These are phyloP conservation scores for Reticulitermes lucifugus DNA, from an alignment of 2,888 invertebrate genomes.

Conservation along the genomic window DNA sequence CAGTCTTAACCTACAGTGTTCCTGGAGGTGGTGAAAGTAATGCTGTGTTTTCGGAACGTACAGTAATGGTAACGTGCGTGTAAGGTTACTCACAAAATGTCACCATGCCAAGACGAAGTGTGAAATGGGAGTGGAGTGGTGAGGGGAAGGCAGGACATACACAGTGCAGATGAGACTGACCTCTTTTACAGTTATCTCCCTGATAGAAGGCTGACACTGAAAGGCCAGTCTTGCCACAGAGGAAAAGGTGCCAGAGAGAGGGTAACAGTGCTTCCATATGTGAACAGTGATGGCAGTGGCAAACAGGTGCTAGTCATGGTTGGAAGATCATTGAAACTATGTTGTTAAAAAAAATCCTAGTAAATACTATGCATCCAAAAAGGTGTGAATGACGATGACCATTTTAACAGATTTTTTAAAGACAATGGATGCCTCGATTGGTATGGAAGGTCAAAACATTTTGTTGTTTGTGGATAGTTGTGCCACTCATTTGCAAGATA, in stretches of 20 bases:
- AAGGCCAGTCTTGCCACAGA: slow-evolving; percentile 42
- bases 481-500: not conserved
- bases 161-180: slow-evolving; percentile 25
- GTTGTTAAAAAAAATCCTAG: slow-evolving; percentile 18
- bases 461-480: not conserved
- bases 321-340: not conserved
- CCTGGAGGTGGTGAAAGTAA: too few relatives aligned
- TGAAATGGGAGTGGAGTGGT: too few relatives aligned
- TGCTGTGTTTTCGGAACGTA: too few relatives aligned
- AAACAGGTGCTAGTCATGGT: slow-evolving; percentile 14
- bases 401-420: not conserved
- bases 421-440: not conserved
- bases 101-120: too few relatives aligned
- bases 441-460: not conserved
- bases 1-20: too few relatives aligned
- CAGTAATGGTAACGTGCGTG: too few relatives aligned
- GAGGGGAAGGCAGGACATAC: too few relatives aligned
- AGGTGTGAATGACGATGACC: not conserved
- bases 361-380: not conserved
- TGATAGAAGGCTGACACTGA: slow-evolving; percentile 28
- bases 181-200: slow-evolving; percentile 35
- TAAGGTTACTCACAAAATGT: too few relatives aligned
- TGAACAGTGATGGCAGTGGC: slow-evolving; percentile 19
- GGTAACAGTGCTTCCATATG: slow-evolving; percentile 32
- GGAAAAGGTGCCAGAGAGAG: slow-evolving; percentile 39